Evolutionary conservation across 2,113 vertebrate genomes (phyloP), one percentile per base, ranked within the genome.

Genomic region (Cheirogaleus medius): DNA sequence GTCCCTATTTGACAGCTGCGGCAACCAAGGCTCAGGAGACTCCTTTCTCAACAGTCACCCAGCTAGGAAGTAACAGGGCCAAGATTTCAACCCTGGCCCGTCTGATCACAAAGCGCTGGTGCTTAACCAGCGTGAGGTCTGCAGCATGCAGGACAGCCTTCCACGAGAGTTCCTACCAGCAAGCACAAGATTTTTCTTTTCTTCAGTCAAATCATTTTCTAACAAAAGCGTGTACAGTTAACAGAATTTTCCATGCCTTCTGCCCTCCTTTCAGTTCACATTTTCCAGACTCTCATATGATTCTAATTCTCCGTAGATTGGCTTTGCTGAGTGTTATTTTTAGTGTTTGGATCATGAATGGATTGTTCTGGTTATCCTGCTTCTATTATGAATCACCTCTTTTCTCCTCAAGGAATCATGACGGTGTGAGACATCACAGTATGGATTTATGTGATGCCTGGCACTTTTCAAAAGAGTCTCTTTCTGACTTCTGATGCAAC

Each of bases 261-360:
- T 34, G 37, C 80, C n/a, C 9, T 73, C 54, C 64, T 90, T 85
- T 60, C 0, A 0, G 37, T 39, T 93, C 44, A 81, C 42, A 39
- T 91, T 95, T 90, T 81, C 91, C 71, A 21, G 77, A 76, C 34
- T 47, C 56, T 71, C 68, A 9, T 34, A 44, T 84, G 91, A 90
- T 60, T 54, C 68, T 63, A 80, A 76, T 96, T 84, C 81, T 64
- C 76, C 20, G 6, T 20, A 49, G 68, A 80, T 1, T 18, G 60
- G 34, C 83, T 44, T 64, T 68, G 92, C 71, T 44, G 29, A n/a
- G 42, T 27, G n/a, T 39, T 88, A 52, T 84, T 87, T 92, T 90
- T 93, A 91, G 86, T 60, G 58, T 34, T 44, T 91, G 89, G 71
- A 66, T 81, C 58, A 84, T 27, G 77, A 90, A 52, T 3, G 42